These are phyloP conservation scores for Pristionchus mayeri DNA, from an alignment of 2,888 invertebrate genomes.

Conservation along the genomic window DNA sequence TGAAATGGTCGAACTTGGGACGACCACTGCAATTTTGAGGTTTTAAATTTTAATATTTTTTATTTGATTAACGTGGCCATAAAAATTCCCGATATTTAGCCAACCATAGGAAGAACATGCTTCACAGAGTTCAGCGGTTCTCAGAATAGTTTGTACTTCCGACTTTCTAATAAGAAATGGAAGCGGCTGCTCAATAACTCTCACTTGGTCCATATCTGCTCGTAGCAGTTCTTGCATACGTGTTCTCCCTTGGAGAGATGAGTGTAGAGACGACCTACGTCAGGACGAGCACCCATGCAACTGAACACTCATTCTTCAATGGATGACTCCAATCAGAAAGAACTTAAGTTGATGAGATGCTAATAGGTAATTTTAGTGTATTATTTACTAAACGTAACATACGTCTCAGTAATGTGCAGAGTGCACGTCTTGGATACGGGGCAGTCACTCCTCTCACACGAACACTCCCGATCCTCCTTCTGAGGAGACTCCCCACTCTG, in stretches of 20 bases:
- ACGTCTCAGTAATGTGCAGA: conserved; percentile 51
- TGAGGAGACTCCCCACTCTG: conserved; percentile 27
- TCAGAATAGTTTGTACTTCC: too few relatives aligned
- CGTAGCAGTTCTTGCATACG: conserved; percentile 63
- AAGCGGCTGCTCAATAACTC: neutral
- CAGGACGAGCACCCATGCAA: conserved; percentile 46
- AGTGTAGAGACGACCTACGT: conserved; percentile 54
- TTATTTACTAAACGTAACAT: neutral
- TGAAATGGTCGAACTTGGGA: conserved; percentile 54
- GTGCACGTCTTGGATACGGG: conserved; percentile 56
- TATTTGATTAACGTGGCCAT: neutral
- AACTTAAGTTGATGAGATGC: too few relatives aligned
- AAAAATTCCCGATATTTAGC: neutral
- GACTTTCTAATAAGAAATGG: neutral
- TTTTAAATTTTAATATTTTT: neutral
- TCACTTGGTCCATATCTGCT: conserved; percentile 60
- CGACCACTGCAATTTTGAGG: conserved; percentile 53
- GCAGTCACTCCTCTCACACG: conserved; percentile 64
- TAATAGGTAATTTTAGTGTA: neutral
- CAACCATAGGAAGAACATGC: conserved; percentile 14
- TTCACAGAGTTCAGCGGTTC: too few relatives aligned
- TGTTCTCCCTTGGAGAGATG: conserved; percentile 65
- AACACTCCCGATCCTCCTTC: conserved; percentile 58
- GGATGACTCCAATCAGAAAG: too few relatives aligned
- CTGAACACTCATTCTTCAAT: conserved; percentile 48